Conservation (phyloP, 2,888 invertebrate species). For the Selenia dentaria region DNA sequence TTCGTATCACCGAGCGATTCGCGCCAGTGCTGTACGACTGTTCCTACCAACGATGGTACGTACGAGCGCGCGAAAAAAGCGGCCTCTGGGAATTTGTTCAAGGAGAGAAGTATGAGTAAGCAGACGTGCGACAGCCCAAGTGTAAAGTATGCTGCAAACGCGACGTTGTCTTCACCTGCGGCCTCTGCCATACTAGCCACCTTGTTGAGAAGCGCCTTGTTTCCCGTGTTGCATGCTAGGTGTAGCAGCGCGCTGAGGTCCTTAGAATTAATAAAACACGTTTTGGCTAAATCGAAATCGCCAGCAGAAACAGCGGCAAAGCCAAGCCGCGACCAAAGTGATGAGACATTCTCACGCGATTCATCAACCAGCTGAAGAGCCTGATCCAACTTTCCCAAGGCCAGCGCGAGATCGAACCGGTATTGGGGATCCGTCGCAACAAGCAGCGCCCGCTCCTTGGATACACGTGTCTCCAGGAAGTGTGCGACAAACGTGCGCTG, state of each 20-base stretch:
- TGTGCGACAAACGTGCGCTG: constrained; percentile 5
- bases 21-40: constrained; percentile 25
- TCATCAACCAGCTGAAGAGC: neutral
- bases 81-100: neutral
- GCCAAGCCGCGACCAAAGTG: constrained; percentile 7
- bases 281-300: neutral
- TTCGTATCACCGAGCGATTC: constrained; percentile 16
- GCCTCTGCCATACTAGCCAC: neutral
- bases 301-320: neutral
- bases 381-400: constrained; percentile 1
- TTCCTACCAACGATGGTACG: constrained; percentile 18
- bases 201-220: neutral
- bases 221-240: neutral
- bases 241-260: constrained; percentile 6
- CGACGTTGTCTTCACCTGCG: constrained; percentile 2
- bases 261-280: constrained; percentile 1
- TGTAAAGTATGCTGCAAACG: constrained; percentile 9
- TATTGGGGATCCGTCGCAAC: constrained; percentile 1
- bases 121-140: neutral
- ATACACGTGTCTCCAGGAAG: neutral
- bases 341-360: neutral
- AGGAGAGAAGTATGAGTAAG: neutral
- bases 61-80: constrained; percentile 31
- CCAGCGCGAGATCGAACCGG: constrained; percentile 8
- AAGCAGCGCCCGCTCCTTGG: neutral